These are phyloP conservation scores for Nyctereutes procyonoides DNA, from an alignment of 2,113 vertebrate species.

Conservation along the genomic window DNA sequence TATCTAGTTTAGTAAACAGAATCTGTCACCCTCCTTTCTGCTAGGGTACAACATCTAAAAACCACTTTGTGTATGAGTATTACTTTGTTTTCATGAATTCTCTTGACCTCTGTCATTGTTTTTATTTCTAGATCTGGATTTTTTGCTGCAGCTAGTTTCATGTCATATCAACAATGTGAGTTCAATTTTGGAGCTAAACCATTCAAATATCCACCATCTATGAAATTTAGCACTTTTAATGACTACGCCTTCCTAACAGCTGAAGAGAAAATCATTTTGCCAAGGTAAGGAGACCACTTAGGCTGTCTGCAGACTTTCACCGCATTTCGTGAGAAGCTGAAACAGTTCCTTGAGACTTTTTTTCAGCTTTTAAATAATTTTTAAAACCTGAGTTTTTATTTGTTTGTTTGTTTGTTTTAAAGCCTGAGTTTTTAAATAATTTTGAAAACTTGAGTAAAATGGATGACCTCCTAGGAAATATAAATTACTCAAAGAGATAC, in stretches of 20 bases:
- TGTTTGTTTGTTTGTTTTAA: background rate
- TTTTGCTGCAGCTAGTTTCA: constrained; percentile 99
- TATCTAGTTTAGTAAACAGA: background rate
- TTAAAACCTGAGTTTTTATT: background rate
- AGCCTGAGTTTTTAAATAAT: constrained; percentile 32
- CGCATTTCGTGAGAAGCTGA: background rate
- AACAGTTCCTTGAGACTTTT: constrained; percentile 38
- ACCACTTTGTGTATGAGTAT: background rate
- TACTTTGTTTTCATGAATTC: background rate
- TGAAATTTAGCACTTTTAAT: constrained; percentile 99
- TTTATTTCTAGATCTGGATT: constrained; percentile 93
- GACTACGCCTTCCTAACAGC: constrained; percentile 95
- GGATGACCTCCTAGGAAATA: constrained; percentile 32
- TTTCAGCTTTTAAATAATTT: constrained; percentile 38
- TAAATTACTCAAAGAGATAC: background rate
- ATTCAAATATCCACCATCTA: constrained; percentile 95
- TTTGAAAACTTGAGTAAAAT: constrained; percentile 55
- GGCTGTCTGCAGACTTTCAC: background rate
- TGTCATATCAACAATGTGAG: constrained; percentile 99
- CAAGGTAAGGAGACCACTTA: constrained; percentile 89
- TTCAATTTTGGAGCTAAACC: constrained; percentile 99
- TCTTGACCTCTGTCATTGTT: background rate
- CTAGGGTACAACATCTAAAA: background rate
- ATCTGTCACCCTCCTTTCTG: background rate
- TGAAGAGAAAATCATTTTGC: constrained; percentile 98